phyloP scores from a whole-genome alignment of 1,140 invertebrate genomes.

The Radopholus similis region DNA sequence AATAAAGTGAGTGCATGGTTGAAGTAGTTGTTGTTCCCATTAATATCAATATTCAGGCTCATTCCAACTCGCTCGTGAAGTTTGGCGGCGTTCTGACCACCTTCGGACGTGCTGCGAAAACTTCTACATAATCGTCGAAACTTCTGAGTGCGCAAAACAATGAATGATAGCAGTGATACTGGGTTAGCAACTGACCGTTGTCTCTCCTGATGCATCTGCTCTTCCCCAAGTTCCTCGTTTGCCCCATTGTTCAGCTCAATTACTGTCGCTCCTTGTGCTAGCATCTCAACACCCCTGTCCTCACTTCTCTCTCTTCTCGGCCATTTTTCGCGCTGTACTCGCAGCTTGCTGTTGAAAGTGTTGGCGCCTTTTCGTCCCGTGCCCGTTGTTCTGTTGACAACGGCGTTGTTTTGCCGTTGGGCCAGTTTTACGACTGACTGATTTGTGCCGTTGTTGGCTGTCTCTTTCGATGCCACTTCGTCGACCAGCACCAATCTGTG shows the following conservation, averaged over 20 bases:
- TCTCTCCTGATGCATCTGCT: neutral
- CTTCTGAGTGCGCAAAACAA: constrained; percentile 3
- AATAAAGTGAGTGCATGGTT: too few relatives aligned
- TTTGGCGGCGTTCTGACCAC: constrained; percentile 38
- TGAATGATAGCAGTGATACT: neutral
- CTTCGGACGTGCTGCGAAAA: constrained; percentile 42
- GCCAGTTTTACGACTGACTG: neutral
- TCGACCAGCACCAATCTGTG: neutral
- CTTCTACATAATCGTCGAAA: constrained; percentile 37
- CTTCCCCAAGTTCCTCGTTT: neutral
- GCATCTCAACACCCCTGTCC: neutral
- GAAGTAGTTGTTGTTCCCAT: too few relatives aligned
- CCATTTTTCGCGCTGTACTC: neutral
- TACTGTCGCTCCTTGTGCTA: neutral
- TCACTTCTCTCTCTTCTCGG: neutral
- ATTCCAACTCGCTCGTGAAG: neutral
- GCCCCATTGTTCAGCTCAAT: too few relatives aligned
- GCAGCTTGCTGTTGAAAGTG: constrained; percentile 9
- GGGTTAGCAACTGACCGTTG: neutral
- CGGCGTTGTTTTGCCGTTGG: neutral
- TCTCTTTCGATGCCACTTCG: neutral
- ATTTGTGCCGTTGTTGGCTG: neutral
- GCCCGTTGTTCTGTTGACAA: neutral
- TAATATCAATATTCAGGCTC: too few relatives aligned
- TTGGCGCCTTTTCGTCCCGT: neutral